These are phyloP conservation scores for Acanthis flammea DNA, from an alignment of 2,797 vertebrate species.

Conservation along the genomic window DNA sequence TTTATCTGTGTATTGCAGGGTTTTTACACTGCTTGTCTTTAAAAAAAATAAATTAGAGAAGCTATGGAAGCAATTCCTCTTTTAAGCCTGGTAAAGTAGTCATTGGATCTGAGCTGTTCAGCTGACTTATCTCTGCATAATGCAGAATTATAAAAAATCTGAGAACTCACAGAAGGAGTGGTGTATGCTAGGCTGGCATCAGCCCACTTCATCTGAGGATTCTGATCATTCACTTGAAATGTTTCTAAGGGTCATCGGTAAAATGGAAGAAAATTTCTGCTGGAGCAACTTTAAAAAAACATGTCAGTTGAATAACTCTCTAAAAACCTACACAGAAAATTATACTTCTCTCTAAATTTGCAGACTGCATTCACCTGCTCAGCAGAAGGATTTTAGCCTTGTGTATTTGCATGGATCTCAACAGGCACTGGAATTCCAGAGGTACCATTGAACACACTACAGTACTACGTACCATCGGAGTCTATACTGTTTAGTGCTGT, in stretches of 20 bases:
- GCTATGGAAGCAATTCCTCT: not conserved
- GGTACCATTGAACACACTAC: not conserved
- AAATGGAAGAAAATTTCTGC: not conserved
- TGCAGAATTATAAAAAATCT: not conserved
- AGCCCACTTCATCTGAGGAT: not conserved
- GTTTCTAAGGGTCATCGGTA: not conserved
- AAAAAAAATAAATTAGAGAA: not conserved
- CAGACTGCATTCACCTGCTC: not conserved
- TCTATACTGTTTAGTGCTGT: constrained; percentile 98
- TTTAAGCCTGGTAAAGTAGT: not conserved
- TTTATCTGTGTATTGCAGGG: not conserved
- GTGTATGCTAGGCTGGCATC: not conserved
- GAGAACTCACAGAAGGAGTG: not conserved
- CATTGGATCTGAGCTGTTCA: not conserved
- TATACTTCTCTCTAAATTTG: not conserved
- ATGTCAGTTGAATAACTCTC: not conserved
- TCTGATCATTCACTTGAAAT: not conserved
- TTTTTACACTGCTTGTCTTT: not conserved
- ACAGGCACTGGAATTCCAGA: not conserved
- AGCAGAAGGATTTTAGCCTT: not conserved
- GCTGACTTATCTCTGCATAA: not conserved
- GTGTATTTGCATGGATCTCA: not conserved
- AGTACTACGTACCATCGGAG: constrained; percentile 88
- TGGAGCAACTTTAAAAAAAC: not conserved
- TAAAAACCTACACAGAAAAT: not conserved